phyloP scores from a whole-genome alignment of 2,113 vertebrate species.

The Phrynosoma blainvillii region DNA sequence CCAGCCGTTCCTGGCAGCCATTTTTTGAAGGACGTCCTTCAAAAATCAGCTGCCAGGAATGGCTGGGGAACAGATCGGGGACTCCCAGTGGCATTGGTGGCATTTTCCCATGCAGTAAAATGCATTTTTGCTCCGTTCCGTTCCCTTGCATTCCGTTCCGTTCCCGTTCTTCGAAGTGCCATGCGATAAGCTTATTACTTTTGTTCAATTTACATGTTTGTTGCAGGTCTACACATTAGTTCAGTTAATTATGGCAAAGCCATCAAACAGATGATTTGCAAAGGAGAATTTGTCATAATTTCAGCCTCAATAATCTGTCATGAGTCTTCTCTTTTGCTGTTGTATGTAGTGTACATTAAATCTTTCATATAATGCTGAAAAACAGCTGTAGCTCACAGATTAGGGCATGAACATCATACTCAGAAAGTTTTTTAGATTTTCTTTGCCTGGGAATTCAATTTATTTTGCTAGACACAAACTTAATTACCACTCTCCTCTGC shows the following conservation, averaged over 20 bases:
- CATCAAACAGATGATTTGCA: background rate
- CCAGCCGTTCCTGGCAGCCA: too few relatives aligned
- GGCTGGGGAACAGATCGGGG: too few relatives aligned
- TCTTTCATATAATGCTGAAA: constrained; percentile 53
- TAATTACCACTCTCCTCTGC: constrained; percentile 6
- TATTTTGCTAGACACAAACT: constrained; percentile 35
- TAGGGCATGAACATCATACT: constrained; percentile 36
- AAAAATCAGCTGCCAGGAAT: too few relatives aligned
- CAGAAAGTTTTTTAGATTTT: constrained; percentile 46
- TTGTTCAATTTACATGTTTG: background rate
- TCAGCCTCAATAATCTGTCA: background rate
- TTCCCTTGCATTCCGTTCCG: too few relatives aligned
- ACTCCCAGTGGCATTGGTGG: too few relatives aligned
- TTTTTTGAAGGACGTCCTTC: too few relatives aligned
- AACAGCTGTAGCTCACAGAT: constrained; percentile 34
- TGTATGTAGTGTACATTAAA: background rate
- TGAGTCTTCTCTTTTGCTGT: background rate
- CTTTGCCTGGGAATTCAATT: constrained; percentile 52
- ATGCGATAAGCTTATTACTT: background rate
- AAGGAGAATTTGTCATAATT: background rate
- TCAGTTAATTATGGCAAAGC: background rate
- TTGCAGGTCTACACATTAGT: background rate
- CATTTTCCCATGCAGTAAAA: too few relatives aligned
- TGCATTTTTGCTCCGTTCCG: too few relatives aligned
- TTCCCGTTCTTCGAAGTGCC: too few relatives aligned